phyloP scores from a whole-genome alignment of 2,797 vertebrate species.

The Galagoides demidoff region DNA sequence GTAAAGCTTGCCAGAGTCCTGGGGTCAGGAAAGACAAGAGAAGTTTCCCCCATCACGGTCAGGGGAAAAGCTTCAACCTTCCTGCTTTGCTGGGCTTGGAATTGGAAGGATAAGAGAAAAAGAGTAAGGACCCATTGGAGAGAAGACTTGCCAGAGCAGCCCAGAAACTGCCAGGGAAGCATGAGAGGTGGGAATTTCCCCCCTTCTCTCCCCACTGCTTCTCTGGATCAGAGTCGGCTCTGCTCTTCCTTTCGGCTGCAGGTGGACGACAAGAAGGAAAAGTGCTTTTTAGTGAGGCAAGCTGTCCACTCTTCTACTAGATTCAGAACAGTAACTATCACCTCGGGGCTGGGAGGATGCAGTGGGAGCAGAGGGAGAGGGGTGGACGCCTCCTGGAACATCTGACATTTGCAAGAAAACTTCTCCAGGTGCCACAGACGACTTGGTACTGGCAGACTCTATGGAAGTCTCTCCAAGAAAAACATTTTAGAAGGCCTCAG shows the following conservation, averaged over 20 bases:
- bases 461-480: background rate
- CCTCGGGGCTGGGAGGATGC: background rate
- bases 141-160: accelerated
- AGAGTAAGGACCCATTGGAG: background rate
- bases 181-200: background rate
- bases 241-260: background rate
- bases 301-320: background rate
- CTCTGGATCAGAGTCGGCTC: background rate
- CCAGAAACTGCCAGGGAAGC: background rate
- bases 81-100: background rate
- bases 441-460: accelerated
- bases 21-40: background rate
- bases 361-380: too few relatives aligned
- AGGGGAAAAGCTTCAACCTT: background rate
- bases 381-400: background rate
- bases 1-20: background rate
- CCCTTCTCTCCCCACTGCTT: background rate
- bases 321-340: background rate
- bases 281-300: background rate
- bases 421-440: background rate
- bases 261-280: background rate
- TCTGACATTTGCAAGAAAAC: background rate
- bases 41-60: accelerated
- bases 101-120: background rate
- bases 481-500: background rate